These are phyloP conservation scores for Nixonia krombeini DNA, from an alignment of 1,140 invertebrate genomes.

Conservation along the genomic window DNA sequence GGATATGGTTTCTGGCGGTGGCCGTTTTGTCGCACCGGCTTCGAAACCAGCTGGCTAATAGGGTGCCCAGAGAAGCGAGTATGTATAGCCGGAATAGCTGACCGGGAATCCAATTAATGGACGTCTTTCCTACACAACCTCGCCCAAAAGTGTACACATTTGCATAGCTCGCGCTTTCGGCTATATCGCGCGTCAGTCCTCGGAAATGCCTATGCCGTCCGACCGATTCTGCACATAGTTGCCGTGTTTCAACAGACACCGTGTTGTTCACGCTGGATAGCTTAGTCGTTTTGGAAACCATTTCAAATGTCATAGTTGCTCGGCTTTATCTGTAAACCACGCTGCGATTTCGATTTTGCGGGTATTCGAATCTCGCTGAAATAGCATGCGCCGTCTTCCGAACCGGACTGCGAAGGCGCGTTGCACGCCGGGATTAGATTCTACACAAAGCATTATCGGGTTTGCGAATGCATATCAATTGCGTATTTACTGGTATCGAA, in stretches of 20 bases:
- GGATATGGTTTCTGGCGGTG: conserved; percentile 7
- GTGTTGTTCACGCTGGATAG: not conserved
- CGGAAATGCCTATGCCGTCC: not conserved
- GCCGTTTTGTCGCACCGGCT: conserved; percentile 13
- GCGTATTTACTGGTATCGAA: no score
- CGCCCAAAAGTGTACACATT: conserved; percentile 2
- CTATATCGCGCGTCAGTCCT: not conserved
- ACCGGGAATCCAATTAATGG: conserved; percentile 58
- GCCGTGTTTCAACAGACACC: not conserved
- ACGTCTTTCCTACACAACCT: conserved; percentile 1
- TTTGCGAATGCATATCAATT: no score
- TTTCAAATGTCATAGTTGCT: conserved; percentile 5
- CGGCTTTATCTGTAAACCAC: conserved; percentile 2
- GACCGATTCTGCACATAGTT: conserved; percentile 2
- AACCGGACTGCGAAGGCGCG: no score
- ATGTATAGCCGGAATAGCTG: conserved; percentile 48
- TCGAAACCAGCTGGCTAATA: conserved; percentile 53
- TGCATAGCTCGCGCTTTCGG: not conserved
- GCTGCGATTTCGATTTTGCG: conserved; percentile 6
- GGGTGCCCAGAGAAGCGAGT: conserved; percentile 32
- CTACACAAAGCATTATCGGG: no score
- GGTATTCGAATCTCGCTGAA: conserved; percentile 6
- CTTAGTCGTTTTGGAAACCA: not conserved
- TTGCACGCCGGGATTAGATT: no score
- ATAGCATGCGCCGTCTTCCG: not conserved